These are phyloP conservation scores for Limnephilus lunatus DNA, from an alignment of 2,888 invertebrate species.

Conservation along the genomic window DNA sequence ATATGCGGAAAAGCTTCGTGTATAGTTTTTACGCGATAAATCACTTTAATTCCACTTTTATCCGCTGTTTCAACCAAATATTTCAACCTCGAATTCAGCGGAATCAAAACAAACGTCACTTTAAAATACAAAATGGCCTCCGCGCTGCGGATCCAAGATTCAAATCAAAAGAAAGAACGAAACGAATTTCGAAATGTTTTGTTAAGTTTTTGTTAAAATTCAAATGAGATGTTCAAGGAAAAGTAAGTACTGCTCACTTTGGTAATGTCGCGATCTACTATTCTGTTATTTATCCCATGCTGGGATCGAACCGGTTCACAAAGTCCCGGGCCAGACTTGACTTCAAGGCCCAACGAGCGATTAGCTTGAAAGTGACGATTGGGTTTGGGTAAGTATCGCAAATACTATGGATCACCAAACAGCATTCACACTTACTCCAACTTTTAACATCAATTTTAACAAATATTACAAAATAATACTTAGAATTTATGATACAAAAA, in stretches of 20 bases:
- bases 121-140: constrained; percentile 55
- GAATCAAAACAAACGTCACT: constrained; percentile 57
- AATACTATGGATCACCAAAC: not conserved
- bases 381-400: constrained; percentile 14
- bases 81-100: not conserved
- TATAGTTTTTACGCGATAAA: not conserved
- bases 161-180: not conserved
- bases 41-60: not conserved
- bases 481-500: not conserved
- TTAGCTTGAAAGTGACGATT: not conserved
- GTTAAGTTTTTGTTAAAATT: constrained; percentile 17
- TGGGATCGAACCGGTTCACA: constrained; percentile 19
- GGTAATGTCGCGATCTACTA: constrained; percentile 13
- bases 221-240: constrained; percentile 11
- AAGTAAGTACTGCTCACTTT: constrained; percentile 13
- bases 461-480: not conserved
- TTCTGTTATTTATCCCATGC: not conserved
- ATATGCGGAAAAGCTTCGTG: not conserved
- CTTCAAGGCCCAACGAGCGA: constrained; percentile 37
- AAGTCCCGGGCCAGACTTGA: constrained; percentile 12
- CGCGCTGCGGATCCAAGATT: not conserved
- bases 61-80: not conserved
- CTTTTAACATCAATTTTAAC: not conserved
- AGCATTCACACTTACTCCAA: not conserved
- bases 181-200: constrained; percentile 4